A percentile compares a stretch with the other conserved stretches of the same genome.
These are phyloP conservation scores for Pseudoips prasinana DNA, from an alignment of 2,888 invertebrate species.

Conservation along the genomic window DNA sequence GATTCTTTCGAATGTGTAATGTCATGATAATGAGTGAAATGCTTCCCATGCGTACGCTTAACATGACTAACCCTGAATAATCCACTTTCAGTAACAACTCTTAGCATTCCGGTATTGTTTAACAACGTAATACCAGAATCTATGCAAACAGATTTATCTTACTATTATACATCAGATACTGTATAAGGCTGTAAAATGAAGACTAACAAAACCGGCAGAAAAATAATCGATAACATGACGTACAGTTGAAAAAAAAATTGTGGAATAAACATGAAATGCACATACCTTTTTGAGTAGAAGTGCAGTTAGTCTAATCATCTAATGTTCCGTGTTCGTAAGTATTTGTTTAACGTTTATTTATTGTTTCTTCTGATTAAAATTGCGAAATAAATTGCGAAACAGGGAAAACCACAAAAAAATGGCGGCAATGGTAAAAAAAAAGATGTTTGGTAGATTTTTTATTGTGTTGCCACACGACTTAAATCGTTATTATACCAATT, in stretches of 20 bases:
- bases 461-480: slow-evolving; percentile 19
- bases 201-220: slow-evolving; percentile 27
- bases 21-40: no score
- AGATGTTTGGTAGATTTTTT: slow-evolving; percentile 30
- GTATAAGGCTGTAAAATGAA: slow-evolving; percentile 1
- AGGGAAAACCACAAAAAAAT: slow-evolving; percentile 60
- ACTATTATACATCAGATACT: no score
- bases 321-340: slow-evolving; percentile 10
- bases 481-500: no score
- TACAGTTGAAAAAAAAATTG: slow-evolving; percentile 21
- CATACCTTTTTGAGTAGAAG: slow-evolving; percentile 33
- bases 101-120: no score
- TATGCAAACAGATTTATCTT: no score
- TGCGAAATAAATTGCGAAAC: slow-evolving; percentile 27
- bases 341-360: slow-evolving; percentile 6
- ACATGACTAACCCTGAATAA: slow-evolving; percentile 5
- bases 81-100: no score
- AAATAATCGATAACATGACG: slow-evolving; percentile 50
- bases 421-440: slow-evolving; percentile 56
- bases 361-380: slow-evolving; percentile 9
- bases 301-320: no score
- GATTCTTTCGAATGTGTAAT: no score
- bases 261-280: slow-evolving; percentile 12
- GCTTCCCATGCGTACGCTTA: not conserved
- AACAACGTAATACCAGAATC: no score